Percentiles rank a stretch among this genome's conserved stretches.
These are phyloP conservation scores for Stomatorhinus ivindoensis DNA, from an alignment of 2,113 vertebrate species.

Conservation along the genomic window DNA sequence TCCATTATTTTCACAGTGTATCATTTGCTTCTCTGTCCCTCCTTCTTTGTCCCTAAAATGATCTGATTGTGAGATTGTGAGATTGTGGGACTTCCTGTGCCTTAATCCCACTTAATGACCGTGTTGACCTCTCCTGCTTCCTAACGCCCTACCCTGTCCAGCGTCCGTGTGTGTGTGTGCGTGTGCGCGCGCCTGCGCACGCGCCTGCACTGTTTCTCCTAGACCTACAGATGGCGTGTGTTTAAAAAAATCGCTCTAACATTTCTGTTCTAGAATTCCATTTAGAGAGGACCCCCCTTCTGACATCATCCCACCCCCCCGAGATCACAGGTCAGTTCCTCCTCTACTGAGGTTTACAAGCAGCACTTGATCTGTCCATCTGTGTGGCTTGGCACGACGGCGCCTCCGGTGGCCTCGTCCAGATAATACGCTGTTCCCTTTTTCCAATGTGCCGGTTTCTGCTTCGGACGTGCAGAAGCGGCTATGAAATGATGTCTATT, in stretches of 20 bases:
- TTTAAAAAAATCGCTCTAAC: constrained; percentile 40
- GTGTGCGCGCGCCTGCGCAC: not conserved
- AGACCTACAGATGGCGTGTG: constrained; percentile 19
- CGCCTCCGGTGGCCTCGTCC: constrained; percentile 12
- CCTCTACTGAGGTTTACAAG: constrained; percentile 44
- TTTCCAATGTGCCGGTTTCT: not conserved
- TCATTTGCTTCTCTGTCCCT: not conserved
- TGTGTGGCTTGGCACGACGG: constrained; percentile 19
- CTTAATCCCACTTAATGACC: not conserved
- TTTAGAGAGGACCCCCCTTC: constrained; percentile 82
- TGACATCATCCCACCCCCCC: constrained; percentile 76
- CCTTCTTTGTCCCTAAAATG: not conserved
- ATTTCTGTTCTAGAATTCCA: constrained; percentile 96
- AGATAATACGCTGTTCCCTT: not conserved
- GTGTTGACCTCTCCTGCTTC: not conserved
- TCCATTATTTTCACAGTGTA: not conserved
- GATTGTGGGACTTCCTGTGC: not conserved
- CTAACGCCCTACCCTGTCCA: not conserved
- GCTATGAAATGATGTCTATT: not conserved
- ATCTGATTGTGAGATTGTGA: not conserved
- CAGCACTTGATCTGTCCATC: constrained; percentile 47
- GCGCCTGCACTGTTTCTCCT: not conserved
- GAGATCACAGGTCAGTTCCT: constrained; percentile 78
- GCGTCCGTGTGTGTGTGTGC: not conserved
- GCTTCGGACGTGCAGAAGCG: not conserved